Base-by-base conservation (phyloP, 64 coral and sea anemone species). In the Porites lutea region DNA sequence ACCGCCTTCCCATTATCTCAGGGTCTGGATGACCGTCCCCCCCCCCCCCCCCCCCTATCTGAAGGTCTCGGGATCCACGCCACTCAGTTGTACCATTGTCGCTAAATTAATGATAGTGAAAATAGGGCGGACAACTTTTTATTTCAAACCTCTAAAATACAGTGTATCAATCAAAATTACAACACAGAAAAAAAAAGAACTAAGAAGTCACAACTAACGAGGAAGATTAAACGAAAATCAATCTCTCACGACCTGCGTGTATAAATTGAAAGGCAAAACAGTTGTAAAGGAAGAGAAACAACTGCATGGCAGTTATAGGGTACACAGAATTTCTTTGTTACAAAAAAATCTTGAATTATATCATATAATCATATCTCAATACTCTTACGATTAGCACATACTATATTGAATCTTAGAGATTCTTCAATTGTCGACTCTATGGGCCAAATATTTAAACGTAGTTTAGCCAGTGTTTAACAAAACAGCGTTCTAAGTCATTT, bases 311-410 rank as follows among this genome's bases (percentile, higher is more conserved):
- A 84, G 81, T 84, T 18, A 52, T 5, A 3, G 27, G 27, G 6
- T 11, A 68, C 45, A 84, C 62, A 69, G 46, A 84, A 84, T 84
- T n/a, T 84, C 81, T 37, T 37, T 84, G 81, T 66, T 83, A 13
- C 62, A 65, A 65, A 65, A 64, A 65, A 70, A 9, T 70, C 19
- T 27, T 3, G 21, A 70, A 27, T 4, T 7, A 7, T 70, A 8
- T 70, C n/a, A 7, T 70, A 8, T 70, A 70, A 23, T 21, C 27
- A 21, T 21, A 12, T 57, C 7, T 57, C 0, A 13, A 15, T 13
- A 66, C n/a, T 19, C 4, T 23, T 70, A 70, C 66, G 66, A 70
- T 70, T 70, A 70, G 21, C 66, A 27, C 27, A 21, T 70, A 70
- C 66, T 70, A 7, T 70, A 8, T 23, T 70, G 27, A 21, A 27